These are phyloP conservation scores for Acyrthosiphon pisum DNA, from an alignment of 1,140 invertebrate species.

Conservation along the genomic window DNA sequence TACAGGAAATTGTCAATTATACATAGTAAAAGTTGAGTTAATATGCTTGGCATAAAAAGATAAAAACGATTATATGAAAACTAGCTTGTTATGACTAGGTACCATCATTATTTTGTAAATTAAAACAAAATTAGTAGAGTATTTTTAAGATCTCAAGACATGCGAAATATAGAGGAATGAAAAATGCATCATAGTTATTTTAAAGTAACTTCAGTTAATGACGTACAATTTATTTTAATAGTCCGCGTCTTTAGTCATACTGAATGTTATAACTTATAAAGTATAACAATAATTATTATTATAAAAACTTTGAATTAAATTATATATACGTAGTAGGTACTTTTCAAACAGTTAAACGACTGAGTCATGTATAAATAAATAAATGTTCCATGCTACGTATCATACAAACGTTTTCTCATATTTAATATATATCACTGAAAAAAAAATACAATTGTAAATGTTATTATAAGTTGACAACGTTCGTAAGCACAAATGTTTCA, in stretches of 20 bases:
- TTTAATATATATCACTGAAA: not conserved
- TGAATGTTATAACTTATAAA: not conserved
- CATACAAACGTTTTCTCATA: not conserved
- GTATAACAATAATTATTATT: not conserved
- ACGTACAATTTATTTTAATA: conserved; percentile 11
- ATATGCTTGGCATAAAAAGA: not conserved
- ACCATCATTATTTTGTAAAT: conserved; percentile 1
- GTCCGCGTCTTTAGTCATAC: not conserved
- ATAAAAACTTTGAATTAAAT: conserved; percentile 6
- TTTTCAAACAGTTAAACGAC: conserved; percentile 4
- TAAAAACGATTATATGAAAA: not conserved
- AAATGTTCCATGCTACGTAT: not conserved
- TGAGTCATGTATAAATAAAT: not conserved
- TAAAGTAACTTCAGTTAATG: not conserved
- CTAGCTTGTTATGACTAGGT: not conserved
- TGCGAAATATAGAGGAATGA: not conserved
- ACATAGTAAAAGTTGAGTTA: not conserved
- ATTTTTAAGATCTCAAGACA: not conserved
- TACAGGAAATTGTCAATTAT: not conserved
- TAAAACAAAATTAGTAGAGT: not conserved
- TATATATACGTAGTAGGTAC: not conserved
- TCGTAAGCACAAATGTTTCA: not conserved
- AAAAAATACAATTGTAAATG: not conserved
- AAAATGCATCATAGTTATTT: conserved; percentile 1
- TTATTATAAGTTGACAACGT: not conserved